Conservation (phyloP, 2,113 vertebrate species). For the Cettia cetti region DNA sequence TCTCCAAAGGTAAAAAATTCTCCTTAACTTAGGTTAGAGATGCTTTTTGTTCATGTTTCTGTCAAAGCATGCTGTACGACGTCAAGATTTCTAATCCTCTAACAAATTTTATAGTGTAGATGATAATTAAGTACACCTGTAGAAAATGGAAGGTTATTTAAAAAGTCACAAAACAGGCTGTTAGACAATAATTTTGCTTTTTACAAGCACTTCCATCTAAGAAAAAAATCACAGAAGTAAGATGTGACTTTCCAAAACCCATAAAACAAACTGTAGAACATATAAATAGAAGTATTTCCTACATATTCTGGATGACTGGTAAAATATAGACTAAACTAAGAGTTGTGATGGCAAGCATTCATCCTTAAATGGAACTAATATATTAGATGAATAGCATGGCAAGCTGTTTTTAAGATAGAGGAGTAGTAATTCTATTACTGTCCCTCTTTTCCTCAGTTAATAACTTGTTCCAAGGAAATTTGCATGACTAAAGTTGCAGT, state of each 20-base stretch:
- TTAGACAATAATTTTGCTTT: conserved; percentile 26
- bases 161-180: neutral
- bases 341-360: conserved; percentile 52
- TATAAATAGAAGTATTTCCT: conserved; percentile 48
- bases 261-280: conserved; percentile 29
- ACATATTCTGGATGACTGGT: conserved; percentile 50
- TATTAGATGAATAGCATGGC: conserved; percentile 18
- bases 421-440: neutral
- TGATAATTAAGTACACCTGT: neutral
- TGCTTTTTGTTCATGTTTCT: neutral
- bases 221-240: neutral
- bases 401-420: conserved; percentile 1
- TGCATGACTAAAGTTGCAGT: neutral
- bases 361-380: conserved; percentile 47
- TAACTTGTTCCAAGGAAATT: neutral
- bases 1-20: neutral
- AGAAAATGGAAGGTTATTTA: neutral
- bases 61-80: neutral
- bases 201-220: neutral
- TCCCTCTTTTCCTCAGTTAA: neutral
- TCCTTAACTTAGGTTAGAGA: neutral
- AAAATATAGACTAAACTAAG: conserved; percentile 46
- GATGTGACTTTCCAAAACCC: conserved; percentile 41
- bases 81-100: neutral
- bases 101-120: neutral